These are phyloP conservation scores for Drosophila punjabiensis DNA, from an alignment of 1,140 invertebrate genomes.

Conservation along the genomic window DNA sequence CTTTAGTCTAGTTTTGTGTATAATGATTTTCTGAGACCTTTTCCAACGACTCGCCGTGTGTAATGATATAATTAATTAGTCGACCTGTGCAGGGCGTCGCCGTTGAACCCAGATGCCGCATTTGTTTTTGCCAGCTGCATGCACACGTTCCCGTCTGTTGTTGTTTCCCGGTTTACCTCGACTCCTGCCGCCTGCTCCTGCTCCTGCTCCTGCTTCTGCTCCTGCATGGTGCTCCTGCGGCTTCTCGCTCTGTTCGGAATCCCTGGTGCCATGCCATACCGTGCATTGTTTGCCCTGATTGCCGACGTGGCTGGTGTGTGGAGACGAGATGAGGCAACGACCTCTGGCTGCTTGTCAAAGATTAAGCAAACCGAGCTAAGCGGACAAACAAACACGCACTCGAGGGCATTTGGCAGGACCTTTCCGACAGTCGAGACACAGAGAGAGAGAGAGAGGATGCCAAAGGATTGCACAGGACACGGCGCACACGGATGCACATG, in stretches of 20 bases:
- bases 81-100: background rate
- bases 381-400: constrained; percentile 68
- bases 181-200: background rate
- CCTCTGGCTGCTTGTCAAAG: constrained; percentile 81
- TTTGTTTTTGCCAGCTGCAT: constrained; percentile 55
- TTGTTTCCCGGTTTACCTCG: constrained; percentile 17
- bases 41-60: background rate
- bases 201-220: background rate
- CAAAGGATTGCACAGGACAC: constrained; percentile 4
- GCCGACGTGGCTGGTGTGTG: constrained; percentile 27
- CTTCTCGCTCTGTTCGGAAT: constrained; percentile 5
- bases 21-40: constrained; percentile 34
- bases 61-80: constrained; percentile 66
- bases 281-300: constrained; percentile 62
- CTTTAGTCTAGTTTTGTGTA: constrained; percentile 4
- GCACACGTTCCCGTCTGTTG: constrained; percentile 41
- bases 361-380: constrained; percentile 79
- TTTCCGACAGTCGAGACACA: background rate
- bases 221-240: background rate
- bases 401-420: constrained; percentile 29
- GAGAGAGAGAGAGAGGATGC: background rate
- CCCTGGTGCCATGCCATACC: constrained; percentile 24
- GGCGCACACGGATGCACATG: constrained; percentile 50
- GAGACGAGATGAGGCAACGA: constrained; percentile 50
- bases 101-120: constrained; percentile 20